A percentile compares a stretch with the other conserved stretches of the same genome.
Conservation (phyloP, 2,888 invertebrate genomes). For the Subacronicta megacephala region DNA sequence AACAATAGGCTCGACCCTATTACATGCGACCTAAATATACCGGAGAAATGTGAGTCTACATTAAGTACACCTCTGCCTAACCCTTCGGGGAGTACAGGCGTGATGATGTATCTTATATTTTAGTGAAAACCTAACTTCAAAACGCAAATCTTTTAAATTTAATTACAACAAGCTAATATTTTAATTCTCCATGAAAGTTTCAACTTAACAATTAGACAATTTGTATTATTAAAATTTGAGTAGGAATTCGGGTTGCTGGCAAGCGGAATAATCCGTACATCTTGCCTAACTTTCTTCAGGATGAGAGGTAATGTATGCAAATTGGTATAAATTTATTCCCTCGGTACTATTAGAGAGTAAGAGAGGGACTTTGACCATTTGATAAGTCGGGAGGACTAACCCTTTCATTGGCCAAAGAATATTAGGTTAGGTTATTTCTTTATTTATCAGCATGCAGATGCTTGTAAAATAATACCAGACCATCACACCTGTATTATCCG, state of each 20-base stretch:
- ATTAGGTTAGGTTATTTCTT: no score
- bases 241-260: conserved; percentile 43
- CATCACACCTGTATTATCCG: no score
- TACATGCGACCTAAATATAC: no score
- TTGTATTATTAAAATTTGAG: conserved; percentile 57
- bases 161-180: conserved; percentile 43
- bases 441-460: no score
- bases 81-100: no score
- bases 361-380: conserved; percentile 80
- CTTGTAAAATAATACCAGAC: conserved; percentile 37
- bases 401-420: conserved; percentile 64
- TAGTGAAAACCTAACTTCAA: no score
- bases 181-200: conserved; percentile 50
- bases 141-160: conserved; percentile 31
- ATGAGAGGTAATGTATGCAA: conserved; percentile 84
- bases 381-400: conserved; percentile 70
- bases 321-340: conserved; percentile 84
- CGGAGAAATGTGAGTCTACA: no score
- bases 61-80: no score
- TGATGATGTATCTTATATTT: no score
- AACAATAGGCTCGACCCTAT: no score
- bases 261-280: conserved; percentile 64
- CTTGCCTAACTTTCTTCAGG: conserved; percentile 71
- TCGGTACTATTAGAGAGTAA: conserved; percentile 74
- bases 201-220: conserved; percentile 55